Evolutionary conservation across 2,797 vertebrate genomes (phyloP).

Genomic region (Petrocephalus schoutedeni): DNA sequence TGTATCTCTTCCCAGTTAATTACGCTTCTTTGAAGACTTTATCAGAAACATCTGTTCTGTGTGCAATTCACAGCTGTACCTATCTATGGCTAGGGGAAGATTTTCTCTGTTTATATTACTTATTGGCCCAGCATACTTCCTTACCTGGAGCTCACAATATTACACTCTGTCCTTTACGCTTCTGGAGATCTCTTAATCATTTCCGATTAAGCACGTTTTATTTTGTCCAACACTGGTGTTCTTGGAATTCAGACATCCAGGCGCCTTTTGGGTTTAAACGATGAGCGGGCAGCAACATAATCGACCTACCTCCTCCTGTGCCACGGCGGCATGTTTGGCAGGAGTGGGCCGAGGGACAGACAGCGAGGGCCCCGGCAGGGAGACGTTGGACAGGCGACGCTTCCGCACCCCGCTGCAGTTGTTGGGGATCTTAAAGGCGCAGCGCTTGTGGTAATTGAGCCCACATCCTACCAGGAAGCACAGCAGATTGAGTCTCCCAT

Average conservation of each 20-base stretch:
- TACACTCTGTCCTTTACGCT: neutral
- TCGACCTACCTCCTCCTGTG: constrained; percentile 78
- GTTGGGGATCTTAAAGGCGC: constrained; percentile 97
- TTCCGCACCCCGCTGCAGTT: constrained; percentile 93
- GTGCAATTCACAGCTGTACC: neutral
- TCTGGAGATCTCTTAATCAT: neutral
- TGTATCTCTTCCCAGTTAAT: neutral
- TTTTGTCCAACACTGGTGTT: neutral
- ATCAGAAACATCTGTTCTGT: constrained; percentile 8
- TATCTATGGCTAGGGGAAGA: neutral
- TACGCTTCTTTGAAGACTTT: neutral
- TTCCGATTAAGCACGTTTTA: neutral
- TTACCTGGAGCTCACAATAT: neutral
- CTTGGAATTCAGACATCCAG: neutral
- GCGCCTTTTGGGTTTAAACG: neutral
- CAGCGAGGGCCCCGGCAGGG: constrained; percentile 80
- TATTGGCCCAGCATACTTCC: neutral
- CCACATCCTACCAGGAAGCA: constrained; percentile 76
- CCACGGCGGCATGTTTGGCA: constrained; percentile 66
- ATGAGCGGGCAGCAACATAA: neutral
- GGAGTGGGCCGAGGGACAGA: constrained; percentile 76
- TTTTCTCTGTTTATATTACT: neutral
- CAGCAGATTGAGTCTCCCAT: constrained; percentile 11
- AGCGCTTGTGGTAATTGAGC: constrained; percentile 95
- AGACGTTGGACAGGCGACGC: constrained; percentile 86